Base-by-base conservation (phyloP, 2,113 vertebrate genomes). In the Acrocephalus kingi region DNA sequence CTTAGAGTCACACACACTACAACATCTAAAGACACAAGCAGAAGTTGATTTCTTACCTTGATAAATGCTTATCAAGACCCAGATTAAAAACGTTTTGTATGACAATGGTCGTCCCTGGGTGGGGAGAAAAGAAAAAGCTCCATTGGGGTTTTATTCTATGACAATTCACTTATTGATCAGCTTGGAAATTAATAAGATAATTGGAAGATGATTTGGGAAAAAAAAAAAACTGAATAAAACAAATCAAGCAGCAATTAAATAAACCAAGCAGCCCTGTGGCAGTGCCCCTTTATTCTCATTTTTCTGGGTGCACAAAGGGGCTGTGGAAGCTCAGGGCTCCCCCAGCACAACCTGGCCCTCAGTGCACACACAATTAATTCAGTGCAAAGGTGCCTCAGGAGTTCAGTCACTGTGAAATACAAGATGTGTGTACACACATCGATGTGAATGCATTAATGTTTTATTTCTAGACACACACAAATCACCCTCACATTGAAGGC, bases 61-160 rank as follows among this genome's bases (percentile, higher is more conserved):
- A 95, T 99, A 99, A 96, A 99, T 99, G 97, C 99, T 99, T 95
- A 99, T 99, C 89, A 99, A 94, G 86, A 99, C 99, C 99, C 99
- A 99, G 96, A 99, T 99, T 76, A 99, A 97, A 97, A 99, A 99
- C 0, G 99, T 99, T 98, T 99, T 99, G 96, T 99, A 99, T 10
- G 99, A 99, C 6, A 99, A 93, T 0, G 99, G 99, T 62, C 99
- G 98, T 31, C 99, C 99, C 99, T 99, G 74, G 46, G 48, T 46
- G 54, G 21, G 6, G 9, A 39, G 2, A 9, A 33, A 51, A 51
- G 45, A 67, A 45, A 71, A 81, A 94, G 37, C 15, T 91, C 43
- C 18, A 13, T 11, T 84, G 30, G 25, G 13, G 9, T 72, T 92
- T 93, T 83, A 59, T 74, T 66, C 35, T 21, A 87, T 5, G 27